Evolutionary conservation across 2,113 vertebrate species (phyloP).

Genomic region (Aspiorhynchus laticeps): DNA sequence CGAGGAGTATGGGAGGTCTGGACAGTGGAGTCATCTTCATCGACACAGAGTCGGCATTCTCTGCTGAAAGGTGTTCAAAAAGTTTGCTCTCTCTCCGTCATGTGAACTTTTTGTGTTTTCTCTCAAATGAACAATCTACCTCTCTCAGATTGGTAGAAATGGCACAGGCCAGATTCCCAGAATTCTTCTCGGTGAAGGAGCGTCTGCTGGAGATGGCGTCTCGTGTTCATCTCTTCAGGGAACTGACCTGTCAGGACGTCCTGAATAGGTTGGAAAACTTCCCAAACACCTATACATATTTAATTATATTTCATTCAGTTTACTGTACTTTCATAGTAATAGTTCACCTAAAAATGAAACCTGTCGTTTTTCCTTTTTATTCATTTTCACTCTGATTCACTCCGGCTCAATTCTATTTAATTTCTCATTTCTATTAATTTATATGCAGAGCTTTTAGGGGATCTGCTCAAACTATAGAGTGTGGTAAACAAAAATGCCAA

Average conservation of each 20-base stretch:
- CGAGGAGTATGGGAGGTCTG: constrained; percentile 78
- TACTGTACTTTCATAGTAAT: not conserved
- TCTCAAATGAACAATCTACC: not conserved
- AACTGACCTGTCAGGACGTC: constrained; percentile 81
- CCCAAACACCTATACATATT: not conserved
- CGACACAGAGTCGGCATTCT: constrained; percentile 85
- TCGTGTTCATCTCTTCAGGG: constrained; percentile 78
- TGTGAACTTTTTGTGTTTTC: no score
- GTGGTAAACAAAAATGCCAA: not conserved
- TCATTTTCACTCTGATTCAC: not conserved
- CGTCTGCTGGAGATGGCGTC: constrained; percentile 76
- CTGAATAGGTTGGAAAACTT: constrained; percentile 73
- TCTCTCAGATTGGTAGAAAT: constrained; percentile 78
- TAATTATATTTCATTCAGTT: not conserved
- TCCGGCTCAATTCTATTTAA: not conserved
- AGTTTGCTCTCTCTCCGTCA: not conserved
- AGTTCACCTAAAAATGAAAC: not conserved
- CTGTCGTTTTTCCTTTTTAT: not conserved
- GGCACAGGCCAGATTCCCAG: constrained; percentile 78
- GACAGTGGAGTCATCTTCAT: constrained; percentile 81
- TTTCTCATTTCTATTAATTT: no score
- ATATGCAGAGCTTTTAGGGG: not conserved
- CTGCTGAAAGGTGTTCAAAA: constrained; percentile 80
- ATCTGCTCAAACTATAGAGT: not conserved
- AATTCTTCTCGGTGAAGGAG: constrained; percentile 76